Evolutionary conservation across 2,888 invertebrate species (phyloP), one percentile per base, ranked within the genome.

Genomic region (Clusia tigrina): DNA sequence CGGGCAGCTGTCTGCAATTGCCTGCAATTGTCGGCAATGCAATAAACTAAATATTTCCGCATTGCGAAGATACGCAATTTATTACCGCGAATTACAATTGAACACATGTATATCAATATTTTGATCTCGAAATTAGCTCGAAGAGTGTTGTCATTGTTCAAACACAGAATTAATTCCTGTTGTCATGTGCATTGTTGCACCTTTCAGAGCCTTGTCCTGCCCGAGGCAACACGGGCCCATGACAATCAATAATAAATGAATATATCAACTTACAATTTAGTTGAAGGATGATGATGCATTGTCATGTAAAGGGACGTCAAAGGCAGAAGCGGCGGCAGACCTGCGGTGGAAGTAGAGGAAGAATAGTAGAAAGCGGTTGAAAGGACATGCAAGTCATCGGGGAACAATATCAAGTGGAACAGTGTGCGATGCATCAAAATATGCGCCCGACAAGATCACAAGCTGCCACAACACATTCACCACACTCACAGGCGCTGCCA

Each of bases 61-160:
- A n/a, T 48, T 48, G 48, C 22, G 2, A 6, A 48, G 12, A 32
- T 32, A 42, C 10, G n/a, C n/a, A 42, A 42, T 42, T 48, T 12
- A 32, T 6, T 12, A 5, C 20, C 20, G 2, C n/a, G 22, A 48
- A 48, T 15, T 48, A n/a, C n/a, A n/a, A n/a, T n/a, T n/a, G n/a
- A n/a, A n/a, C n/a, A n/a, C n/a, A 22, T 74, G 73, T 72, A 72
- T 68, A 76, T 74, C 74, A 76, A 75, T 75, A 76, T 75, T 75
- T 69, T 75, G 74, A 75, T 75, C 74, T 73, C 74, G 69, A 76
- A 76, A 76, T 75, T 75, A 75, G 74, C 76, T 67, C 62, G n/a
- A n/a, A 42, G 42, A 10, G 10, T n/a, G 15, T 6, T 42, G 42
- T 42, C 42, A 42, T 42, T 42, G 42, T 42, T 6, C 42, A 48